phyloP scores from a whole-genome alignment of 2,888 invertebrate genomes.

The Periphyllus acericola region DNA sequence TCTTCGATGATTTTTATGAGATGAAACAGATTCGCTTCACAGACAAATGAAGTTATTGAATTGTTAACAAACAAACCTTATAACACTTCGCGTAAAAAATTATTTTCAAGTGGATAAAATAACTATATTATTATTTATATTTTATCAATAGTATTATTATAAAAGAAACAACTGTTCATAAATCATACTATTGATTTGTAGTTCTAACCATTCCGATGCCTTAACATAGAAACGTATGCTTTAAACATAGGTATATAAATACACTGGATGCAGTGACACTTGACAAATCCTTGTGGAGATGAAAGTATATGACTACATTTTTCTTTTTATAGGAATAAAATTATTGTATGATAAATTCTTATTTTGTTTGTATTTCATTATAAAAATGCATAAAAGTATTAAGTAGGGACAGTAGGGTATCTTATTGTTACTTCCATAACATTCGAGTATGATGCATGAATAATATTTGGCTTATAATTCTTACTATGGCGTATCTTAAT shows the following conservation, averaged over 20 bases:
- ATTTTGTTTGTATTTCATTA: background rate
- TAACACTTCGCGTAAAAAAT: background rate
- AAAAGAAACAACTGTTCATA: background rate
- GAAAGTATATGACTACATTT: background rate
- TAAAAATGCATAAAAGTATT: background rate
- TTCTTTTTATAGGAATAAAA: background rate
- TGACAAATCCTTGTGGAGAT: constrained; percentile 5
- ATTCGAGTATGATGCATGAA: too few relatives aligned
- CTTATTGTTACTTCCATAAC: too few relatives aligned
- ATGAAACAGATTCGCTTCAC: background rate
- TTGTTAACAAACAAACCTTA: background rate
- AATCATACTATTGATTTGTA: constrained; percentile 9
- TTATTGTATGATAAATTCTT: background rate
- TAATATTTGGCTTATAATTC: background rate
- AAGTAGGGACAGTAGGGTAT: too few relatives aligned
- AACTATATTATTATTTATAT: background rate
- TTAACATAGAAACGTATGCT: background rate
- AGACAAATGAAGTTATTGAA: background rate
- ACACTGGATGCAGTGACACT: constrained; percentile 1
- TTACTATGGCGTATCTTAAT: too few relatives aligned
- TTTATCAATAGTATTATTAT: constrained; percentile 7
- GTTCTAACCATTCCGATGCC: background rate
- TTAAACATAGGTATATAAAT: constrained; percentile 8
- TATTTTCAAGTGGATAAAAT: constrained; percentile 8
- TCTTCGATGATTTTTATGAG: background rate